Base-by-base conservation (phyloP, 2,888 invertebrate species). In the Cynaeus angustus region DNA sequence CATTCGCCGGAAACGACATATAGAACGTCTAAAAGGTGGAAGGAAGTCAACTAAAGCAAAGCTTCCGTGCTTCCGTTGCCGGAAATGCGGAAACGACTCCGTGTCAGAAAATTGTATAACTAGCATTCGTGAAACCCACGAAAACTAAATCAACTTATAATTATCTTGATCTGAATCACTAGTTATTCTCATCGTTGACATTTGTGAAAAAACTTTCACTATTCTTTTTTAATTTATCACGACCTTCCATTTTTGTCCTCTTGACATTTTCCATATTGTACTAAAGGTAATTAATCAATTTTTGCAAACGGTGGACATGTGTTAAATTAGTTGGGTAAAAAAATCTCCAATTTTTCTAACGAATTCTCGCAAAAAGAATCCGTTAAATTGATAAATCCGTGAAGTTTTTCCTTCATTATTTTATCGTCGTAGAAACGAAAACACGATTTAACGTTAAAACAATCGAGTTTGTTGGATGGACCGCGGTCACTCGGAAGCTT, bases 401-500 rank as follows among this genome's bases (percentile, higher is more conserved):
- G 30, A 46, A 38, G 8, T 41, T 26, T 48, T 13, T 55, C 16
- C 3, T n/a, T 4, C 13, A 59, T 50, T 50, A 50, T 28, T 50
- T 50, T 16, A 48, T 59, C n/a, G 12, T n/a, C 26, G 13, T 41
- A 53, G 21, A 21, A 21, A 43, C 26, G 53, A 65, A 65, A 65
- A 65, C 53, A 64, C 52, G 52, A 64, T 52, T 64, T 41, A 28
- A 26, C 41, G 65, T 55, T 65, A 65, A 65, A 70, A 59, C 71
- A 70, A 67, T 70, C 53, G 53, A 71, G 67, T 67, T 67, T 67
- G 53, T 71, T 59, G 56, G 67, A 59, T 61, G 61, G 53, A 38
- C 48, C 9, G 46, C 30, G 68, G 68, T 65, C 71, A 71, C 56
- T 71, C 59, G 45, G 53, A 71, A 71, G 61, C 59, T 72, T 75